A percentile compares a stretch with the other conserved stretches of the same genome.
These are phyloP conservation scores for Alcedo atthis DNA, from an alignment of 2,797 vertebrate genomes.

Conservation along the genomic window DNA sequence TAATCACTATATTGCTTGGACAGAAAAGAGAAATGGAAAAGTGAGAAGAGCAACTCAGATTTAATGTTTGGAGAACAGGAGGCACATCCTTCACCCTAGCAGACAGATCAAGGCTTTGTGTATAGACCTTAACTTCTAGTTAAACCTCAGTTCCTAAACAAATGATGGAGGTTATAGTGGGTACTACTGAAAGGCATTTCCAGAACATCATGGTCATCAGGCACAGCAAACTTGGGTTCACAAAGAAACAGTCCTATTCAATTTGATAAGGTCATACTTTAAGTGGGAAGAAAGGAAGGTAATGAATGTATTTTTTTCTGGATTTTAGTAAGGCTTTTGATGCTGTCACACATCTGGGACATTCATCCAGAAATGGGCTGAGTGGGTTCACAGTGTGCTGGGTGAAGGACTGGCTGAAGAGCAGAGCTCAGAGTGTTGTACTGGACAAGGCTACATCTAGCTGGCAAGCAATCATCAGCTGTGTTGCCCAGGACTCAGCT, in stretches of 20 bases:
- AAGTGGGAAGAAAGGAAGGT: not conserved
- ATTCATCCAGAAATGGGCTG: too few species aligned
- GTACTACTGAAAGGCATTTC: not conserved
- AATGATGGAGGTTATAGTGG: not conserved
- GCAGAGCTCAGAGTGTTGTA: too few species aligned
- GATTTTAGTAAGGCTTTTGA: not conserved
- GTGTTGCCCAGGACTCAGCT: not conserved
- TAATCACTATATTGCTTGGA: not conserved
- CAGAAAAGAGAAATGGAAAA: not conserved
- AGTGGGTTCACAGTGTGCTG: too few species aligned
- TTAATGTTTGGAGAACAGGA: fast-evolving
- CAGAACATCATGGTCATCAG: not conserved
- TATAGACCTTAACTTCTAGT: not conserved
- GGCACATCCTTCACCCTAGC: not conserved
- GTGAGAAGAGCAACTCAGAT: not conserved
- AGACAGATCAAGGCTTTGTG: not conserved
- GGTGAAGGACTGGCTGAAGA: too few species aligned
- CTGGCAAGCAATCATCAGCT: fast-evolving
- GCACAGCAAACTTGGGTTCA: not conserved
- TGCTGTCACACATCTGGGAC: too few species aligned
- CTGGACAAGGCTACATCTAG: too few species aligned
- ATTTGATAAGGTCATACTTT: not conserved
- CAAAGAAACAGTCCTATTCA: not conserved
- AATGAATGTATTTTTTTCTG: not conserved
- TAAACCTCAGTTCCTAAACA: not conserved